Evolutionary conservation across 1,140 invertebrate species (phyloP).

Genomic region (Drosophila arizonae): DNA sequence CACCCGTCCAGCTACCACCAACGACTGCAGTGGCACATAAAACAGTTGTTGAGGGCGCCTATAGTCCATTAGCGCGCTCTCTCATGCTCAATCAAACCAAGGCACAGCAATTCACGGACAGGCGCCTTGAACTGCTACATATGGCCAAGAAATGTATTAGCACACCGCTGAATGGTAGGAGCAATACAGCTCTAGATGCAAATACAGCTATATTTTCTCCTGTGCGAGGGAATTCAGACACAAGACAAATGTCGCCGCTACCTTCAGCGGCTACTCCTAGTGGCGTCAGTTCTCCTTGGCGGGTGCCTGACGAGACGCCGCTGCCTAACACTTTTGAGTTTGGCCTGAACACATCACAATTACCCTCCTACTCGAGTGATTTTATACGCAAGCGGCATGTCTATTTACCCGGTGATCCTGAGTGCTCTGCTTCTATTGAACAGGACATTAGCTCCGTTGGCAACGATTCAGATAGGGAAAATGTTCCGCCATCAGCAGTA

Average conservation of each 20-base stretch:
- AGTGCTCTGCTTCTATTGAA: constrained; percentile 1
- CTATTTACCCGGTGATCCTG: constrained; percentile 50
- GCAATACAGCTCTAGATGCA: background rate
- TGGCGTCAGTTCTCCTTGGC: constrained; percentile 63
- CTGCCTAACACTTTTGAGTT: constrained; percentile 69
- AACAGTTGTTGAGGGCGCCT: constrained; percentile 40
- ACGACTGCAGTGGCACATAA: background rate
- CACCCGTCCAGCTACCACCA: constrained; percentile 11
- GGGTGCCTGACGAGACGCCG: constrained; percentile 52
- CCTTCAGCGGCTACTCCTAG: background rate
- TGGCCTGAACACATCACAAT: constrained; percentile 60
- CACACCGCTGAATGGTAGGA: constrained; percentile 55
- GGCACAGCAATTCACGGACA: constrained; percentile 8
- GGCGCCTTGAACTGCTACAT: constrained; percentile 48
- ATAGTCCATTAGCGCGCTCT: constrained; percentile 67
- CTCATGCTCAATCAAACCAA: constrained; percentile 61
- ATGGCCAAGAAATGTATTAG: constrained; percentile 63
- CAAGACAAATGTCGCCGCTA: background rate
- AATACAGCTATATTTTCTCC: constrained; percentile 15
- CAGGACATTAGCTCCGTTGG: background rate
- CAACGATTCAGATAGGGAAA: constrained; percentile 74
- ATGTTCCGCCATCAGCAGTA: constrained; percentile 40
- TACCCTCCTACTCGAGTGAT: constrained; percentile 78
- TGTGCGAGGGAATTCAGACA: constrained; percentile 19
- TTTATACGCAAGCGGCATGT: constrained; percentile 47